These are phyloP conservation scores for Prionace glauca DNA, from an alignment of 2,797 vertebrate genomes.

Conservation along the genomic window DNA sequence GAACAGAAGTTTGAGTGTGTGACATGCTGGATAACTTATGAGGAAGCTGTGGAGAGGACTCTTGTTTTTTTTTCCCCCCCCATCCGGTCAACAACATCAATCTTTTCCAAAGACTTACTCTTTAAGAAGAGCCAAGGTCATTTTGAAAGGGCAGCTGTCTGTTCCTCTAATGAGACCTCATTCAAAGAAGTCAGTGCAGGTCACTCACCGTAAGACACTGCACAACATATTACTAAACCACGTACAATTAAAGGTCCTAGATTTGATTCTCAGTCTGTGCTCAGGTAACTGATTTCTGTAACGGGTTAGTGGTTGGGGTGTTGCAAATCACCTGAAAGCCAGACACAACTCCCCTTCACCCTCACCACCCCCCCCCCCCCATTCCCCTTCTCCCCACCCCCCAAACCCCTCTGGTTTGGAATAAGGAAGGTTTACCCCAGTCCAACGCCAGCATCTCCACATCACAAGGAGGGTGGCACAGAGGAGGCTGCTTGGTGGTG, in stretches of 20 bases:
- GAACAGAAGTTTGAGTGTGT: background rate
- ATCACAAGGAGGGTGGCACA: no score
- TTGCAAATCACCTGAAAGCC: background rate
- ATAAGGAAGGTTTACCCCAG: no score
- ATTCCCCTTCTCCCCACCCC: no score
- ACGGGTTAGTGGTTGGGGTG: background rate
- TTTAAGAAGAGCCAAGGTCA: background rate
- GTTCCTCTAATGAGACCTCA: background rate
- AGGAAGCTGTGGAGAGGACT: background rate
- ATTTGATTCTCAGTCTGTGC: background rate
- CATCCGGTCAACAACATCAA: background rate
- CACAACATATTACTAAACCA: background rate
- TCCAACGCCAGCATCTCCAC: no score
- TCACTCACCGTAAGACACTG: background rate
- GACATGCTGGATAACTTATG: no score
- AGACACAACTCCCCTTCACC: no score
- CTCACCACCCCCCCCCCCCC: no score
- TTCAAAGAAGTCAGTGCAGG: background rate
- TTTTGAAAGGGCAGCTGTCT: background rate
- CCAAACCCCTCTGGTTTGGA: no score
- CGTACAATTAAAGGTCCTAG: background rate
- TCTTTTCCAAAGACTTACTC: background rate
- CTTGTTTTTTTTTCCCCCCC: no score
- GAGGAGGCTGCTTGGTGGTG: no score
- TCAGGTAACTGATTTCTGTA: background rate